phyloP scores from a whole-genome alignment of 2,797 vertebrate species.

The Sarcoramphus papa region DNA sequence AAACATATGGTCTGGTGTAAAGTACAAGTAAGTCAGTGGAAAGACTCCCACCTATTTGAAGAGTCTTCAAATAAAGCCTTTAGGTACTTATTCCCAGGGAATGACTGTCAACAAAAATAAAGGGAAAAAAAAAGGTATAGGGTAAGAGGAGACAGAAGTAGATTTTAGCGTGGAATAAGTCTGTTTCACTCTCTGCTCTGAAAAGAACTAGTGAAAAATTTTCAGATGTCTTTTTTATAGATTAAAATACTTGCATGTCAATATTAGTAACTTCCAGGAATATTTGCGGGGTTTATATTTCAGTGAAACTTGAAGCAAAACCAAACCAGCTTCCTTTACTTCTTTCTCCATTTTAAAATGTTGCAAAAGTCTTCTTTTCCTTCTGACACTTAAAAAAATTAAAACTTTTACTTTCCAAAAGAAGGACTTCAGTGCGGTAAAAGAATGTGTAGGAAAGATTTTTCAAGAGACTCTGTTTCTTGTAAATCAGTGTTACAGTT shows the following conservation, averaged over 20 bases:
- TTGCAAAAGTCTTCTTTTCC: neutral
- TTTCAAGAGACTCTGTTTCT: neutral
- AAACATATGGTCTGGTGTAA: neutral
- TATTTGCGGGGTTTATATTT: neutral
- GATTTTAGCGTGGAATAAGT: neutral
- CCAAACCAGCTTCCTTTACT: neutral
- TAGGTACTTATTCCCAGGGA: neutral
- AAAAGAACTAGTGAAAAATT: neutral
- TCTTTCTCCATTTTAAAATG: neutral
- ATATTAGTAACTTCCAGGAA: neutral
- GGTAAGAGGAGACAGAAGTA: neutral
- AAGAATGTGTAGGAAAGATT: neutral
- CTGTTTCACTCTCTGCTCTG: neutral
- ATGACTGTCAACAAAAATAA: neutral
- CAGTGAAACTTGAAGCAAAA: neutral
- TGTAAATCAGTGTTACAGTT: neutral
- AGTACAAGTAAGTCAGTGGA: neutral
- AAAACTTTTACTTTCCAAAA: neutral
- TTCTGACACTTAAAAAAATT: neutral
- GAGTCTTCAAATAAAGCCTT: neutral
- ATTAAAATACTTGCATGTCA: neutral
- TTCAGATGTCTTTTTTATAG: neutral
- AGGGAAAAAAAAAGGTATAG: accelerated
- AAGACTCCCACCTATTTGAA: neutral
- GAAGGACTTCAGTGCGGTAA: neutral